Evolutionary conservation across 2,797 vertebrate species (phyloP), one percentile per base, ranked within the genome.

Genomic region (Platalea minor): DNA sequence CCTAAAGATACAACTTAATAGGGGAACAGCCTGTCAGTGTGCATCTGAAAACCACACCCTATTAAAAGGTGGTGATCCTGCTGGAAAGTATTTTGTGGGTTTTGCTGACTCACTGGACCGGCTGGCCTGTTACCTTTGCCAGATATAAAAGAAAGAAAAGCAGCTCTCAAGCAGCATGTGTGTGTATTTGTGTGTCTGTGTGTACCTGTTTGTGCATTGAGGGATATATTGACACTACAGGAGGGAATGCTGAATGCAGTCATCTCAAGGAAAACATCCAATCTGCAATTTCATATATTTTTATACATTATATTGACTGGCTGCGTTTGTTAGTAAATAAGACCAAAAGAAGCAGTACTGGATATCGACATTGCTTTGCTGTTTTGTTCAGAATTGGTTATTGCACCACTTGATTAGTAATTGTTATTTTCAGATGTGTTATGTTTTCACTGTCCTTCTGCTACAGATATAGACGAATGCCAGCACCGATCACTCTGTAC

Each of bases 391-490:
- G 68, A 41, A 20, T 37, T 28, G 14, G 3, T 85, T 72, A 67
- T 77, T 85, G 72, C 39, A 68, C 19, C 17, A 5, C 28, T 74
- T 83, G 70, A 23, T 81, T 50, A 64, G 41, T 77, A 80, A 31
- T 43, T 20, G 45, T 3, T 60, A 28, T 87, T 91, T 96, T 80
- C 41, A 59, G 43, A 61, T 18, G 16, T 65, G 35, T 78, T 51
- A 24, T 2, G 7, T 74, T 77, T 59, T 77, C 35, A 15, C 37
- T 61, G 19, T 91, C 60, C 26, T 84, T 87, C 43, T 96, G 48
- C 59, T 89, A 7, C 96, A 99, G 99, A 99, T 97, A 95, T 99
- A 70, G 99, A 99, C 0, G 99, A 99, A 93, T 99, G 99, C 94
- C 98, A 98, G 93, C 98, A 99, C 64, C 97, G 73, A 39, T 97